Conservation (phyloP, 30 jellyfish, hydroid and myxozoan species). For the Turritopsis dohrnii region DNA sequence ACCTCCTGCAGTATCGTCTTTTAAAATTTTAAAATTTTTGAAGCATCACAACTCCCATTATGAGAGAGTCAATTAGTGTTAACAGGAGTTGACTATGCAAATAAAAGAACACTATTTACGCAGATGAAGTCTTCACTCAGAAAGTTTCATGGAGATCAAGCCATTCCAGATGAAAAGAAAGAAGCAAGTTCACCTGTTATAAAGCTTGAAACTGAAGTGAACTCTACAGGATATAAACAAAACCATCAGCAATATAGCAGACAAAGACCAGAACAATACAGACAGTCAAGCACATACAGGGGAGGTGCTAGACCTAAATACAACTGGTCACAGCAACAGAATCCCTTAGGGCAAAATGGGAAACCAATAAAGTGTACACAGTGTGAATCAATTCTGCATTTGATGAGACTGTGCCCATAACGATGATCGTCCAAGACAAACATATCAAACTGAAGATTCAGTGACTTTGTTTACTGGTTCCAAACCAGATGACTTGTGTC, state of each 20-base stretch:
- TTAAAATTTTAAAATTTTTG: conserved; percentile 4
- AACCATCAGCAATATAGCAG: not conserved
- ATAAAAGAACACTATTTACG: not conserved
- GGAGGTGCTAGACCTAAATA: not conserved
- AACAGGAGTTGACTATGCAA: not conserved
- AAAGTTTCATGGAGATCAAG: conserved; percentile 18
- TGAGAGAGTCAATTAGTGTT: not conserved
- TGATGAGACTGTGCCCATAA: not conserved
- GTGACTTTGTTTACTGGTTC: not conserved
- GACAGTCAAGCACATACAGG: not conserved
- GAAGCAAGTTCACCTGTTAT: not conserved
- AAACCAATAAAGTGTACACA: not conserved
- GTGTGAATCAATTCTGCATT: not conserved
- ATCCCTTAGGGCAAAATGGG: not conserved
- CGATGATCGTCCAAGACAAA: not conserved
- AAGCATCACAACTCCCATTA: not conserved
- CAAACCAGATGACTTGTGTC: conserved; percentile 2
- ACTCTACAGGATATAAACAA: not conserved
- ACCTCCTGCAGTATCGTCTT: not conserved
- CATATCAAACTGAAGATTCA: not conserved
- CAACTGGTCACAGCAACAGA: not conserved
- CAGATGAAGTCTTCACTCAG: not conserved
- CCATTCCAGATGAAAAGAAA: conserved; percentile 1
- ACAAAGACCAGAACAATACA: not conserved
- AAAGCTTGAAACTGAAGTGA: not conserved